These are phyloP conservation scores for Caretta caretta DNA, from an alignment of 2,113 vertebrate species.

Conservation along the genomic window DNA sequence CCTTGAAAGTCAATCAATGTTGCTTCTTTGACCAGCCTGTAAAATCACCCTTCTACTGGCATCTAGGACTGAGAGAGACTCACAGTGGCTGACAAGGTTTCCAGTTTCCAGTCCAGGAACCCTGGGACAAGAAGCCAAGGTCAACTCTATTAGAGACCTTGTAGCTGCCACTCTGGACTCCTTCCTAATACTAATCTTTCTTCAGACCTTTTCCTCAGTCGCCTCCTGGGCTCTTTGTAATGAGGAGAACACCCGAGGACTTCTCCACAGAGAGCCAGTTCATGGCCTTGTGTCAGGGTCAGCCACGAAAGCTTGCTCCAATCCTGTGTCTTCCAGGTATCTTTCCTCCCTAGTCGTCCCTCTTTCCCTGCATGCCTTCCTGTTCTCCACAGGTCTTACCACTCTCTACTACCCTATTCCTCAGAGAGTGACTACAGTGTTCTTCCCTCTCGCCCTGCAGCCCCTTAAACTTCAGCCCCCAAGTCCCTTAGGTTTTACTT, in stretches of 20 bases:
- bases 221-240: not conserved
- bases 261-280: not conserved
- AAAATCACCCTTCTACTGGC: conserved; percentile 45
- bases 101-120: not conserved
- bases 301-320: not conserved
- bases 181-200: not conserved
- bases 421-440: not conserved
- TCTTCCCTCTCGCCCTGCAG: not conserved
- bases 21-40: conserved; percentile 58
- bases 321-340: not conserved
- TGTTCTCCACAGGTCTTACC: not conserved
- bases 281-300: not conserved
- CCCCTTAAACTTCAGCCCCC: not conserved
- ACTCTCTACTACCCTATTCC: not conserved
- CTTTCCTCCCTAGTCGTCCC: not conserved
- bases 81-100: not conserved
- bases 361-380: not conserved
- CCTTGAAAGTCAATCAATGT: conserved; percentile 73
- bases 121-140: not conserved
- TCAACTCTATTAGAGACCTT: not conserved
- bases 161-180: not conserved
- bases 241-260: not conserved
- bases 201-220: not conserved
- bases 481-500: not conserved
- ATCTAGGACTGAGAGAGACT: not conserved